These are phyloP conservation scores for Sylvietta virens DNA, from an alignment of 2,113 vertebrate genomes.

Conservation along the genomic window DNA sequence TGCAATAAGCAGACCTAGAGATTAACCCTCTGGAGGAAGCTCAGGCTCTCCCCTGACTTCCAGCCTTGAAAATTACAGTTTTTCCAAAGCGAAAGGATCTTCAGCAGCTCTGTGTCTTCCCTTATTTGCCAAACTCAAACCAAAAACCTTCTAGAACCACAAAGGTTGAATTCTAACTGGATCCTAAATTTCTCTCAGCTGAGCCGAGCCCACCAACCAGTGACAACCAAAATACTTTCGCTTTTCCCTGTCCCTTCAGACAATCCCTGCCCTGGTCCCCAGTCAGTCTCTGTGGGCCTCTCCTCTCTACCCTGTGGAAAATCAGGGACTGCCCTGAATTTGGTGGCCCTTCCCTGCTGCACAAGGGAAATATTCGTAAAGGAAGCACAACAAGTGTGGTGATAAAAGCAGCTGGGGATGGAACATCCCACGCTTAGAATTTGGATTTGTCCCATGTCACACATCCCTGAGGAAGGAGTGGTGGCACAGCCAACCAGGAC, in stretches of 20 bases:
- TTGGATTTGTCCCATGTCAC: background rate
- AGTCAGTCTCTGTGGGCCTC: background rate
- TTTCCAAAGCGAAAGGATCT: background rate
- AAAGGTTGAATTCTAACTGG: background rate
- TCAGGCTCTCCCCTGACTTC: background rate
- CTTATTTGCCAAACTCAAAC: background rate
- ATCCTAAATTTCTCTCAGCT: background rate
- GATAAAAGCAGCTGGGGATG: background rate
- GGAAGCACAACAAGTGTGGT: background rate
- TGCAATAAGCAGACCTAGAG: background rate
- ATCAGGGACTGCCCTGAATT: background rate
- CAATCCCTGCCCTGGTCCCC: background rate
- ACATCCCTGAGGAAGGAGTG: accelerated
- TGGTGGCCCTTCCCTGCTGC: background rate
- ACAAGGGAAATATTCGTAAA: accelerated
- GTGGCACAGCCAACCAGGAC: background rate
- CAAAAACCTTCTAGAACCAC: background rate
- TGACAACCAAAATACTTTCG: background rate
- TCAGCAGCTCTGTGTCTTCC: background rate
- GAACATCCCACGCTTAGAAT: background rate
- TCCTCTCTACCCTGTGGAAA: background rate
- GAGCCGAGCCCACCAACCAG: background rate
- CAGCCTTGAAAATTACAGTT: background rate
- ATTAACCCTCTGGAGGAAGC: background rate
- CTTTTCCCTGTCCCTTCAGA: background rate